phyloP scores from a whole-genome alignment of 53 echinoderm and acorn worm genomes.

The Astropecten irregularis region DNA sequence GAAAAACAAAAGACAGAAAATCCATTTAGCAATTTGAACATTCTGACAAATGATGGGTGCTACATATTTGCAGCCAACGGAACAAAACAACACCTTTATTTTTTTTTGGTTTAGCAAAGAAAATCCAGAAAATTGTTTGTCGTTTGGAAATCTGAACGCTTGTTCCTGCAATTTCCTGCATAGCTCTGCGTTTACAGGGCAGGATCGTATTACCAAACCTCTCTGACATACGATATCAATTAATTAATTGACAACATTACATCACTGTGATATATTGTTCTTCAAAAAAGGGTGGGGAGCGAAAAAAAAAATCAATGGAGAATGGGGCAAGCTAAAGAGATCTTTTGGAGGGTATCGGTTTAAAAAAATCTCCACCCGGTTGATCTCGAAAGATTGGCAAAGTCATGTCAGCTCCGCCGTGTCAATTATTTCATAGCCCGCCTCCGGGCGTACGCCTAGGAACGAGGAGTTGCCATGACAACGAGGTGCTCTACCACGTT shows the following conservation, averaged over 20 bases:
- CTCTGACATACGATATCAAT: slow-evolving; percentile 12
- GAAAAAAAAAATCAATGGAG: neutral
- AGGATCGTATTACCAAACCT: no score
- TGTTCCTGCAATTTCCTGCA: no score
- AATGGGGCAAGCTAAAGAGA: neutral
- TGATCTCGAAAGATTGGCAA: neutral
- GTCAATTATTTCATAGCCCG: slow-evolving; percentile 34
- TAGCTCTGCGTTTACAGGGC: no score
- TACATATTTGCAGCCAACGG: neutral
- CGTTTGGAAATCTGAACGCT: no score
- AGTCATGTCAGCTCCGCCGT: neutral
- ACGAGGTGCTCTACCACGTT: slow-evolving; percentile 53
- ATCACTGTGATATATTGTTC: neutral
- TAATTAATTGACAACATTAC: neutral
- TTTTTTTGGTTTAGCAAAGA: no score
- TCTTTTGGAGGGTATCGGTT: slow-evolving; percentile 6
- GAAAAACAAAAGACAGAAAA: neutral
- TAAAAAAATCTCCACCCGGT: neutral
- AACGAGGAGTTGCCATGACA: slow-evolving; percentile 18
- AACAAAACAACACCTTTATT: neutral
- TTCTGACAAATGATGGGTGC: neutral
- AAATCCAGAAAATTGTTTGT: no score
- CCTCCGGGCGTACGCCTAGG: neutral
- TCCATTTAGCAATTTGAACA: neutral
- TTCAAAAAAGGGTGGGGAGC: neutral